Evolutionary conservation across 2,797 vertebrate genomes (phyloP).

Genomic region (Karalla daura): DNA sequence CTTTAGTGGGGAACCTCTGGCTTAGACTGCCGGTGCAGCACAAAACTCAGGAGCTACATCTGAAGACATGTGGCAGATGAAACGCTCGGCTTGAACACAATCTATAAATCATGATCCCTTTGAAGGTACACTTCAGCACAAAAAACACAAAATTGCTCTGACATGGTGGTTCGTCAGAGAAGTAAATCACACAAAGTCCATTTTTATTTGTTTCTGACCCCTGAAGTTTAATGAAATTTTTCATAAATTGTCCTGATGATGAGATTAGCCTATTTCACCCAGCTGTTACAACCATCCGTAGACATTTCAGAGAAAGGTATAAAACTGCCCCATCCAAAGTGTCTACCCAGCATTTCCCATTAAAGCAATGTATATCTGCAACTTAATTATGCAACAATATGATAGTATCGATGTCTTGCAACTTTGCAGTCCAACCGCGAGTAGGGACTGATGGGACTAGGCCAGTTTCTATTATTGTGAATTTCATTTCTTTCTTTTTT

Average conservation of each 20-base stretch:
- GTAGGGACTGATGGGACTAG: conserved; percentile 43
- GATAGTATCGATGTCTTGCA: conserved; percentile 49
- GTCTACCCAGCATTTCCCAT: conserved; percentile 41
- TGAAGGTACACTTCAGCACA: neutral
- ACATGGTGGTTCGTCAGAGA: conserved; percentile 9
- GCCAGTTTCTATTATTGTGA: conserved; percentile 53
- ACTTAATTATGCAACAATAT: conserved; percentile 26
- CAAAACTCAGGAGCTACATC: conserved; percentile 9
- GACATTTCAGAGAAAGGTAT: conserved; percentile 37
- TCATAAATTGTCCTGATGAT: neutral
- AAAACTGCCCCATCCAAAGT: conserved; percentile 6
- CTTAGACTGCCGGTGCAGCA: neutral
- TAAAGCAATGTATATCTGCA: conserved; percentile 36
- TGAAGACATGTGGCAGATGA: conserved; percentile 27
- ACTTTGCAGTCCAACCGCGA: conserved; percentile 48
- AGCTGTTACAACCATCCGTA: conserved; percentile 36
- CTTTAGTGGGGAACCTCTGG: conserved; percentile 50
- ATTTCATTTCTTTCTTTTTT: conserved; percentile 52
- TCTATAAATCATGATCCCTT: neutral
- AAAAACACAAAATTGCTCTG: conserved; percentile 2
- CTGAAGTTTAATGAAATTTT: conserved; percentile 30
- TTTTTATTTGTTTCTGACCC: conserved; percentile 6
- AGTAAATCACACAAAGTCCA: conserved; percentile 18
- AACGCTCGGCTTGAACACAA: neutral
- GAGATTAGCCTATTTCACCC: conserved; percentile 40